Evolutionary conservation across 2,113 vertebrate species (phyloP).

Genomic region (Ochotona curzoniae): DNA sequence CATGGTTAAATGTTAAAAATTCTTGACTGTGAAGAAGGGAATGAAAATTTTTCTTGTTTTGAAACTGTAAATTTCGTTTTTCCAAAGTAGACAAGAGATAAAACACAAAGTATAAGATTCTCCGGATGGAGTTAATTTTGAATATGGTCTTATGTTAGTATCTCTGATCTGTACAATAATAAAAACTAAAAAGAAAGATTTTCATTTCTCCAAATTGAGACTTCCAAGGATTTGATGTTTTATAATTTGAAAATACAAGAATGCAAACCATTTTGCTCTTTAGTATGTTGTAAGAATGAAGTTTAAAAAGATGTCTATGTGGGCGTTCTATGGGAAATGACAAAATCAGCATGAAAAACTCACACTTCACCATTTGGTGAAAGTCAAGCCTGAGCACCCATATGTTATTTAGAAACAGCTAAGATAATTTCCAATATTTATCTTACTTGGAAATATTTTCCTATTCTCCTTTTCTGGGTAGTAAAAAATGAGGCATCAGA

Average conservation of each 20-base stretch:
- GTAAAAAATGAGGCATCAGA: constrained; percentile 22
- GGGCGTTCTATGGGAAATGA: constrained; percentile 56
- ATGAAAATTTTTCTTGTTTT: not conserved
- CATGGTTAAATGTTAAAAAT: not conserved
- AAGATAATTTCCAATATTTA: constrained; percentile 78
- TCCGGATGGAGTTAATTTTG: not conserved
- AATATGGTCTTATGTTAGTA: not conserved
- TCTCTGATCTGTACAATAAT: not conserved
- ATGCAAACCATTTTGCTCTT: constrained; percentile 40
- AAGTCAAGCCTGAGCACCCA: constrained; percentile 60
- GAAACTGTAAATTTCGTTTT: not conserved
- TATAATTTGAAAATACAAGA: constrained; percentile 40
- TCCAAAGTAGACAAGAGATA: not conserved
- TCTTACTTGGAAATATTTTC: constrained; percentile 57
- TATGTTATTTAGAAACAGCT: constrained; percentile 77
- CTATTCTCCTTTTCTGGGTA: constrained; percentile 41
- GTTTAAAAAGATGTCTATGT: constrained; percentile 58
- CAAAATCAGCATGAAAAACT: constrained; percentile 66
- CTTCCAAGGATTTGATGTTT: not conserved
- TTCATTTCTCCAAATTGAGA: not conserved
- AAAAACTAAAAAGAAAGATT: constrained; percentile 20
- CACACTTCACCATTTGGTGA: constrained; percentile 70
- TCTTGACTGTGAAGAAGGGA: not conserved
- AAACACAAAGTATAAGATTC: not conserved
- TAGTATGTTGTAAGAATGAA: constrained; percentile 61